Evolutionary conservation across 2,888 invertebrate species (phyloP).

Genomic region (Amphipoea lucens): DNA sequence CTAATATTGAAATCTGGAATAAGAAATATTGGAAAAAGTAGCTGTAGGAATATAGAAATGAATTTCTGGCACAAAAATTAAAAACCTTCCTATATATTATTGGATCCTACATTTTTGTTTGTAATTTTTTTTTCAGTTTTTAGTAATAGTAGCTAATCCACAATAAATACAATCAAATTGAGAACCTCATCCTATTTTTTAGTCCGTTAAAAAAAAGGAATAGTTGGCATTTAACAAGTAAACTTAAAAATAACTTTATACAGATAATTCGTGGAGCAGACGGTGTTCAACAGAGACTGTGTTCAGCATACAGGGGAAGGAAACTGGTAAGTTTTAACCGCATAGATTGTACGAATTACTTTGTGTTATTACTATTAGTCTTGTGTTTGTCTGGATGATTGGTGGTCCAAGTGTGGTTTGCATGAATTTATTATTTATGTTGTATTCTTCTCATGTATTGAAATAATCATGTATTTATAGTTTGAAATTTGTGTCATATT

Average conservation of each 20-base stretch:
- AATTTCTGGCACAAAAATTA: not conserved
- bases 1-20: slow-evolving; percentile 16
- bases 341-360: not conserved
- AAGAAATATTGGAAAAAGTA: slow-evolving; percentile 1
- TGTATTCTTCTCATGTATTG: not conserved
- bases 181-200: too few species aligned
- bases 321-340: slow-evolving; percentile 90
- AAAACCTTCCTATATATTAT: too few species aligned
- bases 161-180: too few species aligned
- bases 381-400: slow-evolving; percentile 11
- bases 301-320: slow-evolving; percentile 91
- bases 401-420: slow-evolving; percentile 11
- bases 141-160: too few species aligned
- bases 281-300: slow-evolving; percentile 90
- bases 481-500: not conserved
- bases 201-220: not conserved
- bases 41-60: not conserved
- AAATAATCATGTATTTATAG: not conserved
- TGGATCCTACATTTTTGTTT: too few species aligned
- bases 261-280: slow-evolving; percentile 83
- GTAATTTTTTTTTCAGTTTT: too few species aligned
- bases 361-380: not conserved
- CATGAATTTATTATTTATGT: slow-evolving; percentile 41
- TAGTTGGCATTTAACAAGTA: too few species aligned
- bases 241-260: slow-evolving; percentile 41